A percentile compares a stretch with the other conserved stretches of the same genome.
Evolutionary conservation across 1,140 invertebrate species (phyloP).

Genomic region (Cyclina sinensis): DNA sequence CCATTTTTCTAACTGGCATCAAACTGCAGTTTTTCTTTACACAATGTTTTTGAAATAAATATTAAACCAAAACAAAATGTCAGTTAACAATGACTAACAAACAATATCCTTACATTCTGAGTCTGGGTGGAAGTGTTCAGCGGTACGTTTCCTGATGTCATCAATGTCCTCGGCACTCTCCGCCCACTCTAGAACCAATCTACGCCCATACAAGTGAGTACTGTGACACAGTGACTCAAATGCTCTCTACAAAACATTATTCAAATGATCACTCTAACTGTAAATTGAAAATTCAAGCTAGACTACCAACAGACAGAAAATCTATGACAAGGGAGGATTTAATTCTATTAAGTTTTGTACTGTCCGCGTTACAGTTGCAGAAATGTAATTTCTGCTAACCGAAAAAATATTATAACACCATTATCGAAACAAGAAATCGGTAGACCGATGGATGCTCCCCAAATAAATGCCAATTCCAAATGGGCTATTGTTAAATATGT

Average conservation of each 20-base stretch:
- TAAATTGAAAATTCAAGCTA: no score
- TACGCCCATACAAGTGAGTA: conserved; percentile 98
- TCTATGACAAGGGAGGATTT: no score
- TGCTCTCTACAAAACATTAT: conserved; percentile 91
- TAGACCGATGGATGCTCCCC: no score
- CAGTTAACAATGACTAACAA: background rate
- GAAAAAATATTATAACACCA: no score
- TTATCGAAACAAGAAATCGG: no score
- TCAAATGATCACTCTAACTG: no score
- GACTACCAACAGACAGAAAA: no score
- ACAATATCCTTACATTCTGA: conserved; percentile 32
- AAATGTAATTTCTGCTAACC: no score
- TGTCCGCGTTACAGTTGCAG: no score
- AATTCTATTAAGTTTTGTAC: no score
- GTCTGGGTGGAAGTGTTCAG: conserved; percentile 89
- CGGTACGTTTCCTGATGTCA: conserved; percentile 94
- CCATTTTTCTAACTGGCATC: background rate
- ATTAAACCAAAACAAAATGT: background rate
- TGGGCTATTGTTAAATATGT: no score
- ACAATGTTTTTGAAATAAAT: background rate
- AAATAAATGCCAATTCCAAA: no score
- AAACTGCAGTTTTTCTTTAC: background rate
- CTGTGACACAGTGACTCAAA: conserved; percentile 97
- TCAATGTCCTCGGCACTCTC: conserved; percentile 92
- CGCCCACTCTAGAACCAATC: conserved; percentile 99